phyloP scores from a whole-genome alignment of 2,888 invertebrate species.

The Venusia cambrica region DNA sequence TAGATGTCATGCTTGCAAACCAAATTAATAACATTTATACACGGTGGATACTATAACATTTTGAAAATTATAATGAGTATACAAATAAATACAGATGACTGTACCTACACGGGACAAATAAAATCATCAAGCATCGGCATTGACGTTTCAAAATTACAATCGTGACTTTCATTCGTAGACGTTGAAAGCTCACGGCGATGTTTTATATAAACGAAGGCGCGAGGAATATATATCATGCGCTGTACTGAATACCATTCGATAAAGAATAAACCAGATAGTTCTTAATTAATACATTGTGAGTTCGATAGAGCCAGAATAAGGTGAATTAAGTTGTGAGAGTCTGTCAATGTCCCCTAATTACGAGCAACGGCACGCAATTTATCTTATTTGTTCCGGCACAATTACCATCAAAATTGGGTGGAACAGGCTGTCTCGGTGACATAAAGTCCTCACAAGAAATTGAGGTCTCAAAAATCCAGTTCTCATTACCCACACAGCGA shows the following conservation, averaged over 20 bases:
- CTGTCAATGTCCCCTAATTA: conserved; percentile 46
- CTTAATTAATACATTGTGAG: conserved; percentile 23
- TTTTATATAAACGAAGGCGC: conserved; percentile 73
- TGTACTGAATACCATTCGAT: conserved; percentile 61
- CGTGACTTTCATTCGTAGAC: conserved; percentile 74
- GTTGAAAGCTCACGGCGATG: conserved; percentile 76
- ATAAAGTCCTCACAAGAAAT: conserved; percentile 47
- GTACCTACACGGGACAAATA: too few species aligned
- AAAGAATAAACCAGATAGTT: conserved; percentile 57
- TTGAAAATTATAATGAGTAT: too few species aligned
- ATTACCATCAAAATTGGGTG: conserved; percentile 70
- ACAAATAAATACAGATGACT: too few species aligned
- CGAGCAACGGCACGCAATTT: conserved; percentile 51
- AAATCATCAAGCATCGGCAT: conserved; percentile 53
- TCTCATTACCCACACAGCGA: conserved; percentile 65
- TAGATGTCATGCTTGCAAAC: too few species aligned
- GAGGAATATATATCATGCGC: conserved; percentile 67
- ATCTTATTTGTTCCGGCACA: conserved; percentile 60
- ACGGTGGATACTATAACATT: too few species aligned
- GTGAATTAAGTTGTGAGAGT: conserved; percentile 23
- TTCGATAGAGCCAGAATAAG: conserved; percentile 26
- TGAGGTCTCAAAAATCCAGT: conserved; percentile 48
- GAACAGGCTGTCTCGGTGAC: conserved; percentile 48
- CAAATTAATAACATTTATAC: too few species aligned
- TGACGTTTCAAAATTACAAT: conserved; percentile 75